Evolutionary conservation across 2,888 invertebrate species (phyloP), one percentile per base, ranked within the genome.

Genomic region (Stenodema calcarata): DNA sequence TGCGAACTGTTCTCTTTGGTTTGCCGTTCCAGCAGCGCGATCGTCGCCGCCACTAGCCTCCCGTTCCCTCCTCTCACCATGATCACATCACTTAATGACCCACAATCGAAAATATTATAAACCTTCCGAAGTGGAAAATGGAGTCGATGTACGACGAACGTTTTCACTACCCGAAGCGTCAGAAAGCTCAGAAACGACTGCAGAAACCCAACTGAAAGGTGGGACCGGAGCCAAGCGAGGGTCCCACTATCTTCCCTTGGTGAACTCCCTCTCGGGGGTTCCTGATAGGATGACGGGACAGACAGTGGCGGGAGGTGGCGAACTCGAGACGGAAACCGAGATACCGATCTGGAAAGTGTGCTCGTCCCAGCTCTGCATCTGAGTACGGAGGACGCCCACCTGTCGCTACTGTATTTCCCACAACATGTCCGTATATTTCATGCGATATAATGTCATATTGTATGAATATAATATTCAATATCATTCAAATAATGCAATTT

Each of bases 11-110:
- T 41, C 44, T 73, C 73, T 18, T 76, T 28, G 62, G 90, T 89
- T 88, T 92, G 91, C 88, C 91, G 91, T 90, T 92, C 92, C 88
- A 92, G 90, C 85, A 92, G 91, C 79, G 92, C 92, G 50, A 92
- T 92, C n/a, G 92, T 92, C 12, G 94, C 93, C 88, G 94, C 94
- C 88, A 94, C 94, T 89, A 94, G 92, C 90, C 93, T 92, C 16
- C 91, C 91, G 91, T 93, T 92, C 86, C 90, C 90, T 84, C 90
- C 90, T 91, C 93, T 87, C 70, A 89, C 89, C 89, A 89, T 89
- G 14, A 44, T 73, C 87, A 87, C 86, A 76, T 86, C 42, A 78
- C 78, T n/a, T 41, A 75, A 1, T 6, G 11, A 35, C 12, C 18
- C 35, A 62, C 62, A 23, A 62, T 18, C 23, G 11, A n/a, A n/a